Evolutionary conservation across 1,140 invertebrate species (phyloP).

Genomic region (Panagrolaimus sp.): DNA sequence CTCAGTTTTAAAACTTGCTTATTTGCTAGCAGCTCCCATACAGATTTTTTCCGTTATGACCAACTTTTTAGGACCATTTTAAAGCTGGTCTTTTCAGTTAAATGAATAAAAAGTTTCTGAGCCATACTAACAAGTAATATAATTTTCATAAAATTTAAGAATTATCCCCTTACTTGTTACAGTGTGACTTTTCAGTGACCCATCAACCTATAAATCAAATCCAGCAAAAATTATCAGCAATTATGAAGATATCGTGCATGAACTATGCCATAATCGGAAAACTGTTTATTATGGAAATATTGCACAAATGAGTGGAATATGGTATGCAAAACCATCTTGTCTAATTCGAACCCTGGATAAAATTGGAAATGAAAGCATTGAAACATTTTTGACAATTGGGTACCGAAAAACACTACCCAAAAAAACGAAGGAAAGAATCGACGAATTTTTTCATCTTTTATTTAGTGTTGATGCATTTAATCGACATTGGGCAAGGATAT

Average conservation of each 20-base stretch:
- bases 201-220: too few species aligned
- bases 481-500: conserved; percentile 4
- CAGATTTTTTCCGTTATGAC: too few species aligned
- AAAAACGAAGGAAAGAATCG: conserved; percentile 6
- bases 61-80: too few species aligned
- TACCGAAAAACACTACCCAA: neutral
- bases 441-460: neutral
- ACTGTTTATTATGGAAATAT: conserved; percentile 4
- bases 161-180: too few species aligned
- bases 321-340: conserved; percentile 4
- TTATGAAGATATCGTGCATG: neutral
- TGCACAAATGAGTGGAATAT: neutral
- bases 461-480: conserved; percentile 10
- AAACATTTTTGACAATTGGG: neutral
- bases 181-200: too few species aligned
- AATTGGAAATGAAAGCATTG: neutral
- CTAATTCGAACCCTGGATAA: neutral
- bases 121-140: too few species aligned
- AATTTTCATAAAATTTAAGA: too few species aligned
- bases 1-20: too few species aligned
- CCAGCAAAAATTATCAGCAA: too few species aligned
- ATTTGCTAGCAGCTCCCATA: too few species aligned
- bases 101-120: too few species aligned
- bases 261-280: neutral
- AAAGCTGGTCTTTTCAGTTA: too few species aligned